These are phyloP conservation scores for Hiodon alosoides DNA, from an alignment of 2,113 vertebrate genomes.

Conservation along the genomic window DNA sequence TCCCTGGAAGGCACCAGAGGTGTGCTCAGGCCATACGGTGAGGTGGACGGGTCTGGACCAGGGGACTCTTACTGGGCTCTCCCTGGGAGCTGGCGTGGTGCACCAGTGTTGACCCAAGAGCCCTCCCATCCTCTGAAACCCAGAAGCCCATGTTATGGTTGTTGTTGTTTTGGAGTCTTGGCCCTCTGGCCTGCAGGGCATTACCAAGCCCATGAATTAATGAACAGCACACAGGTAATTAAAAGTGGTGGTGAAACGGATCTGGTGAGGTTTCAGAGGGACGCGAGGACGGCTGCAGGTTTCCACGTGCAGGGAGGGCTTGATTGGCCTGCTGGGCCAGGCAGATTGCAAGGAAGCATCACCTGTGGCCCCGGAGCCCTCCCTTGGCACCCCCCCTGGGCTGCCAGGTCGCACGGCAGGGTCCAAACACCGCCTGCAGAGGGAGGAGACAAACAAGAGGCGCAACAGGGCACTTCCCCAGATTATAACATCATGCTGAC, in stretches of 20 bases:
- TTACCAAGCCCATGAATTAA: constrained; percentile 86
- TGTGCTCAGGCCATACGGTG: constrained; percentile 41
- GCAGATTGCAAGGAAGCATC: constrained; percentile 69
- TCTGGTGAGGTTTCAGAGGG: constrained; percentile 85
- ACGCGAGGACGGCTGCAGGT: constrained; percentile 69
- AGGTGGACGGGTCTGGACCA: constrained; percentile 26
- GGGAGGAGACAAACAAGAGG: constrained; percentile 47
- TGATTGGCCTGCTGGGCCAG: constrained; percentile 88
- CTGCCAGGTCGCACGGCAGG: constrained; percentile 66
- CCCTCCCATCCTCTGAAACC: constrained; percentile 12
- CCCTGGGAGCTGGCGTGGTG: constrained; percentile 32
- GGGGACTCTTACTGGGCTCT: constrained; percentile 39
- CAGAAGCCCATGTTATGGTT: constrained; percentile 25
- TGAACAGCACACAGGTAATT: constrained; percentile 88
- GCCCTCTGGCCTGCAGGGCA: constrained; percentile 68
- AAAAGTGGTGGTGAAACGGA: constrained; percentile 74
- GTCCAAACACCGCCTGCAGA: constrained; percentile 63
- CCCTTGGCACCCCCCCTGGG: constrained; percentile 66
- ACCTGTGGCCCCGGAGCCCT: constrained; percentile 78
- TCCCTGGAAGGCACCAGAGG: constrained; percentile 46
- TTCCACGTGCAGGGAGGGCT: constrained; percentile 70
- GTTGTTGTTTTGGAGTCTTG: constrained; percentile 47
- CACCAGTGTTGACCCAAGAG: constrained; percentile 52
- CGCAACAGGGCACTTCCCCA: constrained; percentile 64
- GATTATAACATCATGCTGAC: constrained; percentile 66